Percentiles rank a stretch among this genome's conserved stretches.
phyloP scores from a whole-genome alignment of 2,888 invertebrate genomes.

The Cerceris ruficornis region DNA sequence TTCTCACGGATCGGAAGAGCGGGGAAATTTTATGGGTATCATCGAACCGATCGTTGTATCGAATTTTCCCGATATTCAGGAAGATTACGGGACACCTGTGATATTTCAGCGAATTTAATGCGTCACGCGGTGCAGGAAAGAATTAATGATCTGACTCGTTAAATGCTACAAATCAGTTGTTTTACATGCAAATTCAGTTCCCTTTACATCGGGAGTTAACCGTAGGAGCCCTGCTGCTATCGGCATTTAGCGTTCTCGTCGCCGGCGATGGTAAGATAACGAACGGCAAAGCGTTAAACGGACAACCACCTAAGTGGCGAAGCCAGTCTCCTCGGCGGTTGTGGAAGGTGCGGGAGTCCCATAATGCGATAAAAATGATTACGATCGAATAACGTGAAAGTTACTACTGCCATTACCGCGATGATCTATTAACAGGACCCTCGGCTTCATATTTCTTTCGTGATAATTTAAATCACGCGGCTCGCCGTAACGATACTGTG shows the following conservation, averaged over 20 bases:
- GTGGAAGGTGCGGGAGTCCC: conserved; percentile 39
- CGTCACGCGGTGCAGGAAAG: conserved; percentile 12
- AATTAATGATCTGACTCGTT: conserved; percentile 53
- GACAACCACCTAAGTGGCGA: conserved; percentile 46
- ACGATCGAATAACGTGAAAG: conserved; percentile 53
- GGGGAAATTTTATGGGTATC: too few relatives aligned
- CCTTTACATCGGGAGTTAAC: conserved; percentile 35
- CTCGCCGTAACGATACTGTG: conserved; percentile 1
- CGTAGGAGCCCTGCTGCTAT: conserved; percentile 58
- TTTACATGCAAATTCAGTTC: conserved; percentile 56
- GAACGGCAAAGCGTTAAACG: conserved; percentile 55
- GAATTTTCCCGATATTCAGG: too few relatives aligned
- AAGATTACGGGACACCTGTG: too few relatives aligned
- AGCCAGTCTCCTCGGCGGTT: conserved; percentile 17
- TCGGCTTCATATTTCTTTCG: conserved; percentile 43
- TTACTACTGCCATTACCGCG: conserved; percentile 38
- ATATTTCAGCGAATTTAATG: conserved; percentile 23
- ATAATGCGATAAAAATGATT: conserved; percentile 57
- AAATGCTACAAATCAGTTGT: conserved; percentile 61
- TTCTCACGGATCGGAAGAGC: too few relatives aligned
- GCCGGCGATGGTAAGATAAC: conserved; percentile 59
- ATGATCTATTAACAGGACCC: conserved; percentile 54
- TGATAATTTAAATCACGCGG: conserved; percentile 30
- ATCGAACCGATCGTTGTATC: too few relatives aligned
- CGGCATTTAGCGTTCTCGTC: conserved; percentile 58